Evolutionary conservation across 2,113 vertebrate genomes (phyloP).

Genomic region (Micromys minutus): DNA sequence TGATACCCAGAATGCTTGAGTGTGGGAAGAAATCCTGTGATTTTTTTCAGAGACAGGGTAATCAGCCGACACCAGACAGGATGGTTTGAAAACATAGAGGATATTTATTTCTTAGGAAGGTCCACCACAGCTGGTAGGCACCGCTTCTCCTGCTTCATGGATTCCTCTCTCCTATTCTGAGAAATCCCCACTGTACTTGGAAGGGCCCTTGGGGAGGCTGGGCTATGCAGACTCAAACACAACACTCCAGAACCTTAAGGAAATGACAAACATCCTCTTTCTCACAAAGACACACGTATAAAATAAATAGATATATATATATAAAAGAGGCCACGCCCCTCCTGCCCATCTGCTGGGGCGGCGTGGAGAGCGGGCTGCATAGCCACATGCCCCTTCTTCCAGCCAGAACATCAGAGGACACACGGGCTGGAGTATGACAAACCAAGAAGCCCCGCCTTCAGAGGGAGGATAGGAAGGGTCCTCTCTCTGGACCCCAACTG

Average conservation of each 20-base stretch:
- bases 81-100: constrained; percentile 76
- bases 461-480: background rate
- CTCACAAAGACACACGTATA: constrained; percentile 63
- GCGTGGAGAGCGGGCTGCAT: background rate
- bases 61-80: constrained; percentile 50
- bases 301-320: constrained; percentile 68
- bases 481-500: background rate
- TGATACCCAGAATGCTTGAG: background rate
- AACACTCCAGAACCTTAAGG: constrained; percentile 72
- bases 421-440: background rate
- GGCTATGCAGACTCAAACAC: constrained; percentile 55
- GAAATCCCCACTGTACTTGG: constrained; percentile 58
- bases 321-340: constrained; percentile 51
- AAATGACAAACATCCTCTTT: constrained; percentile 66
- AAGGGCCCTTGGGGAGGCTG: constrained; percentile 37
- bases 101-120: constrained; percentile 78
- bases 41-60: background rate
- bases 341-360: background rate
- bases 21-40: background rate
- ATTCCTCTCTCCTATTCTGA: background rate
- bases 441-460: constrained; percentile 17
- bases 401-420: background rate
- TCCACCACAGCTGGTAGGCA: constrained; percentile 66
- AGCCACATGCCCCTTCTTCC: background rate
- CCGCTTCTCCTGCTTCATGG: constrained; percentile 6